Conservation (phyloP, 1,140 invertebrate genomes). For the Cydia amplana region DNA sequence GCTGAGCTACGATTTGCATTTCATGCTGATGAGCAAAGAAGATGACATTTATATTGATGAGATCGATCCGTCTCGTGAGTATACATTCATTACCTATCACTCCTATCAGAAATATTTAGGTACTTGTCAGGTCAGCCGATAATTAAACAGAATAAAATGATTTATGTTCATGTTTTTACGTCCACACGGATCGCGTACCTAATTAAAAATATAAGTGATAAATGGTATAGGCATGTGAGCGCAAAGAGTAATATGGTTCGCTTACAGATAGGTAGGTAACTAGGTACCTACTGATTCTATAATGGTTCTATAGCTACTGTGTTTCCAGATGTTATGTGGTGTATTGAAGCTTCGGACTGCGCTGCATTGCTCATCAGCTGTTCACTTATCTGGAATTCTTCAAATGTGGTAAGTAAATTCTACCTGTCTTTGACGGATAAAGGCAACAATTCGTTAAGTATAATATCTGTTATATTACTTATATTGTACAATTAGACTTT, state of each 20-base stretch:
- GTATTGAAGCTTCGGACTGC: slow-evolving; percentile 63
- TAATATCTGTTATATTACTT: no score
- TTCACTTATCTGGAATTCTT: slow-evolving; percentile 62
- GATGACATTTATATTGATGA: slow-evolving; percentile 69
- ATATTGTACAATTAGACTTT: slow-evolving; percentile 62
- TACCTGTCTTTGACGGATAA: neutral
- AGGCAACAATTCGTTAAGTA: neutral
- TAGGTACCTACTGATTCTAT: no score
- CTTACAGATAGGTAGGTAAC: no score
- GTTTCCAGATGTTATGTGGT: slow-evolving; percentile 62
- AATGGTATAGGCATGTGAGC: no score
- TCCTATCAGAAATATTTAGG: no score
- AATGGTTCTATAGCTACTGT: neutral
- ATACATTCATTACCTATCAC: no score
- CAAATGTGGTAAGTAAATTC: slow-evolving; percentile 53
- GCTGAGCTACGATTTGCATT: slow-evolving; percentile 61
- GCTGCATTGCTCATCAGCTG: slow-evolving; percentile 61
- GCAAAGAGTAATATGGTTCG: no score
- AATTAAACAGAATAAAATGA: no score
- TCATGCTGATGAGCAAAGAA: slow-evolving; percentile 65
- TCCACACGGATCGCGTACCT: no score
- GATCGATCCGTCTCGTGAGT: slow-evolving; percentile 66
- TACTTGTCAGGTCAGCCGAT: no score
- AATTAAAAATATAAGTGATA: no score
- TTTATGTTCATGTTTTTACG: no score